These are phyloP conservation scores for Colostygia pectinataria DNA, from an alignment of 2,888 invertebrate genomes.

Conservation along the genomic window DNA sequence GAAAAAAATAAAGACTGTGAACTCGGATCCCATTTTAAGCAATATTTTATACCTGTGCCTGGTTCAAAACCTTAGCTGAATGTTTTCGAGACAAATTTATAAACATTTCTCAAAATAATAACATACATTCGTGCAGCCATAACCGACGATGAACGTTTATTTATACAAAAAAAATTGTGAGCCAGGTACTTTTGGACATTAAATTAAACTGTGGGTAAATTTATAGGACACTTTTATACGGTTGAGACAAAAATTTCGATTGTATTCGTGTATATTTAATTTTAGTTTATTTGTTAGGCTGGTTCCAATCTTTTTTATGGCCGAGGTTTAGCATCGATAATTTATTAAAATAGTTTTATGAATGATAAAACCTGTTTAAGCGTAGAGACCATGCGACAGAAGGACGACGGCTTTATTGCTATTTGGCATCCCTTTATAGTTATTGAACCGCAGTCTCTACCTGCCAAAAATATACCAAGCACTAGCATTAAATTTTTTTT, in stretches of 20 bases:
- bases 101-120: slow-evolving; percentile 80
- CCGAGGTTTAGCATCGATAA: slow-evolving; percentile 73
- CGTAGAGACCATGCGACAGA: slow-evolving; percentile 45
- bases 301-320: slow-evolving; percentile 77
- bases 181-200: slow-evolving; percentile 82
- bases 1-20: slow-evolving; percentile 18
- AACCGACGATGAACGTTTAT: slow-evolving; percentile 76
- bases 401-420: slow-evolving; percentile 52
- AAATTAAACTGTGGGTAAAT: slow-evolving; percentile 82
- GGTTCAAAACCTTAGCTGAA: slow-evolving; percentile 37
- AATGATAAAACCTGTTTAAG: slow-evolving; percentile 71
- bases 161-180: slow-evolving; percentile 75
- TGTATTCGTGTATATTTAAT: slow-evolving; percentile 82
- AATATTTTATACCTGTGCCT: slow-evolving; percentile 19
- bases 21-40: slow-evolving; percentile 5
- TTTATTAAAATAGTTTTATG: slow-evolving; percentile 80
- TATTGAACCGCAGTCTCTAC: slow-evolving; percentile 36
- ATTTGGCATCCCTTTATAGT: slow-evolving; percentile 48
- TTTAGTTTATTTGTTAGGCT: slow-evolving; percentile 81
- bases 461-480: slow-evolving; percentile 39
- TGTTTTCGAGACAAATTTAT: slow-evolving; percentile 67
- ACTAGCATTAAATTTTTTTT: slow-evolving; percentile 28
- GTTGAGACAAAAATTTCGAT: slow-evolving; percentile 83
- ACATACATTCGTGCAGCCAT: slow-evolving; percentile 73
- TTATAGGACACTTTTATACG: slow-evolving; percentile 83